These are phyloP conservation scores for Stichodactyla mertensii DNA, from an alignment of 64 coral and sea anemone genomes.

Conservation along the genomic window DNA sequence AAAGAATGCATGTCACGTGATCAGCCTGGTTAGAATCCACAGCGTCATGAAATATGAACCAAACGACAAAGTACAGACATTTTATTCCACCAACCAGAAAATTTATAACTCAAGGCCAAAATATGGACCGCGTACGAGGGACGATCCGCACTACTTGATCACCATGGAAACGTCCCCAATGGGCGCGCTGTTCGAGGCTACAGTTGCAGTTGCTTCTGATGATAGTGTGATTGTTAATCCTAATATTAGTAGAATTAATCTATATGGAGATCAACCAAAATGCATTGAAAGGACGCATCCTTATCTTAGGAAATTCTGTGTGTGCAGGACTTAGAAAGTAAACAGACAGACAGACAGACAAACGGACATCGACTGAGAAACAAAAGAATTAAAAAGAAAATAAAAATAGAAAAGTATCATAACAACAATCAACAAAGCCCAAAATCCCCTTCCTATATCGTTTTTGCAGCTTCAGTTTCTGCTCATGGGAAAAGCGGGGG, in stretches of 20 bases:
- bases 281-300: constrained; percentile 69
- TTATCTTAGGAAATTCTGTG: constrained; percentile 76
- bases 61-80: constrained; percentile 69
- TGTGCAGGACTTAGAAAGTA: constrained; percentile 17
- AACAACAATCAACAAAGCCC: too few relatives aligned
- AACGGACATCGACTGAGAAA: too few relatives aligned
- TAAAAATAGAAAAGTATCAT: too few relatives aligned
- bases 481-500: too few relatives aligned
- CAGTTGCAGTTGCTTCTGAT: constrained; percentile 14
- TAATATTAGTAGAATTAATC: constrained; percentile 75
- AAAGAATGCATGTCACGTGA: constrained; percentile 18
- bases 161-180: constrained; percentile 66
- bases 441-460: too few relatives aligned
- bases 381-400: too few relatives aligned
- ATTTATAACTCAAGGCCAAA: constrained; percentile 34
- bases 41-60: constrained; percentile 51
- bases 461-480: too few relatives aligned
- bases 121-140: constrained; percentile 45
- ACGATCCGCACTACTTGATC: constrained; percentile 61
- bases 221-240: constrained; percentile 55
- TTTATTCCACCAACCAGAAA: constrained; percentile 72
- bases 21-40: constrained; percentile 45
- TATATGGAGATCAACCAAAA: constrained; percentile 66
- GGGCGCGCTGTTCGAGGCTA: constrained; percentile 61
- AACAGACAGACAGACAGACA: too few relatives aligned